Conservation (phyloP, 2,113 vertebrate genomes). For the Mola mola region DNA sequence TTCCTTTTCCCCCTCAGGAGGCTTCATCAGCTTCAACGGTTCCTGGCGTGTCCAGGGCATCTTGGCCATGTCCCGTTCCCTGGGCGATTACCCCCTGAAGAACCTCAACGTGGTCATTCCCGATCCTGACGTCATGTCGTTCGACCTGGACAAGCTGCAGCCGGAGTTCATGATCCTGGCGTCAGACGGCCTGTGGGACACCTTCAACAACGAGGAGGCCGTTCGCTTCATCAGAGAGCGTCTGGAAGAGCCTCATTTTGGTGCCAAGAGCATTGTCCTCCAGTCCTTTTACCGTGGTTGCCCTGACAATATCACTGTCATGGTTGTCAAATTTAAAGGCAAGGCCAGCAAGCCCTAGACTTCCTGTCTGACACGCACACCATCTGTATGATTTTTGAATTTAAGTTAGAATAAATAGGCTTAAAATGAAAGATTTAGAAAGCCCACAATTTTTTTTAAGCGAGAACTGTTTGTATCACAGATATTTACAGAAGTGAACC, state of each 20-base stretch:
- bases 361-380: not conserved
- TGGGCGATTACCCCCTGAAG: slow-evolving; percentile 97
- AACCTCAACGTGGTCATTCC: slow-evolving; percentile 96
- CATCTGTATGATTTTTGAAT: slow-evolving; percentile 54
- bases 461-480: slow-evolving; percentile 66
- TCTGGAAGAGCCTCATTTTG: slow-evolving; percentile 95
- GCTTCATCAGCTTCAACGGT: slow-evolving; percentile 99
- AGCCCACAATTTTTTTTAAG: slow-evolving; percentile 58
- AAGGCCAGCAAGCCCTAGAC: slow-evolving; percentile 87
- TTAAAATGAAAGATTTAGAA: slow-evolving; percentile 41
- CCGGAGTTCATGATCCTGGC: slow-evolving; percentile 99
- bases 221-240: slow-evolving; percentile 96
- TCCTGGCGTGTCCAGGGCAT: slow-evolving; percentile 99
- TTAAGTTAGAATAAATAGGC: slow-evolving; percentile 45
- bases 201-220: slow-evolving; percentile 98
- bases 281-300: slow-evolving; percentile 98
- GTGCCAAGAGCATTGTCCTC: slow-evolving; percentile 97
- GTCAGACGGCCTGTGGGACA: slow-evolving; percentile 97
- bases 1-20: slow-evolving; percentile 82
- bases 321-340: slow-evolving; percentile 98
- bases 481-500: slow-evolving; percentile 43
- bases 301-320: slow-evolving; percentile 98
- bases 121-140: slow-evolving; percentile 93
- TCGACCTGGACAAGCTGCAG: slow-evolving; percentile 97
- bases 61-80: slow-evolving; percentile 96